Evolutionary conservation across 2,888 invertebrate genomes (phyloP), one percentile per base, ranked within the genome.

Genomic region (Heliconius ethilla): DNA sequence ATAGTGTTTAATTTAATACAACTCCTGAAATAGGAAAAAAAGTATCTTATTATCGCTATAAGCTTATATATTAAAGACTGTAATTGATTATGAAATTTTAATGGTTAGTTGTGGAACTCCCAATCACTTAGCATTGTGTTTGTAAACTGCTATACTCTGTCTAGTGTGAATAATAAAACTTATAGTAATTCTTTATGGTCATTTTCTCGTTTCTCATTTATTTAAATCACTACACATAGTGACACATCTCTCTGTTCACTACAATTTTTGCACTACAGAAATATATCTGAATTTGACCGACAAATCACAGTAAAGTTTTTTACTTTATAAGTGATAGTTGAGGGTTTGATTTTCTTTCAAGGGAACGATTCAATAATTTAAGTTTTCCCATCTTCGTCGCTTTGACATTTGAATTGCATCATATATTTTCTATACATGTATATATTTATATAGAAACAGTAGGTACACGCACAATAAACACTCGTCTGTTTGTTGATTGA

Each of bases 71-170:
- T 69, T 69, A 15, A 1, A n/a, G 29, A 33, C 59, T 69, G 70
- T 78, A 70, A 78, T 78, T 78, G 78, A 69, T 59, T 75, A 78
- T 78, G 78, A 75, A 78, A 78, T 75, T 78, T 78, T 75, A 78
- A 78, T 78, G 78, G 15, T 59, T 37, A 22, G 45, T 70, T 75
- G 70, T 70, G 70, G 78, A 66, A 70, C 37, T 22, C 25, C 55
- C 75, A 78, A 78, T 78, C 70, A 78, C 75, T 70, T 75, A 78
- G 65, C 37, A 74, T 74, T 74, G 63, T 70, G 51, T 70, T 45
- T 70, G 51, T 67, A 37, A 37, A 69, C 37, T 13, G 15, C 66
- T 67, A 7, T 18, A 69, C 15, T 15, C 25, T 69, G 9, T 45
- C 40, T 40, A 69, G 45, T 45, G 69, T 45, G 40, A 69, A 45